Evolutionary conservation across 2,888 invertebrate genomes (phyloP).

Genomic region (Aspidiotus rigidus): DNA sequence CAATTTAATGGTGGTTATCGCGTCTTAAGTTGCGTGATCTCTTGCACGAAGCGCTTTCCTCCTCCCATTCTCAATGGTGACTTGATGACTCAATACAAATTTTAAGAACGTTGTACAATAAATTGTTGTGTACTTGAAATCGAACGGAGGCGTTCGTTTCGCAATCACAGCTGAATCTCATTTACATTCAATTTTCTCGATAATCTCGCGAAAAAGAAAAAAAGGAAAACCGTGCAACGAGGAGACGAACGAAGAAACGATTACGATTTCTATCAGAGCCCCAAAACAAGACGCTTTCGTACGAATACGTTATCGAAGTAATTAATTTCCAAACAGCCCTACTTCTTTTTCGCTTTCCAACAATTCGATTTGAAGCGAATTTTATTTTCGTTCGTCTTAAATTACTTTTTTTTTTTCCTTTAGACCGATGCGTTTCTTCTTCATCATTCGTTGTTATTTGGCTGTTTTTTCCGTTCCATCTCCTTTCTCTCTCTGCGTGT

Average conservation of each 20-base stretch:
- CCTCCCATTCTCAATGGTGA: too few relatives aligned
- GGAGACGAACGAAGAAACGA: not conserved
- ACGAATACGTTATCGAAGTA: not conserved
- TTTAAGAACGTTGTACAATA: too few relatives aligned
- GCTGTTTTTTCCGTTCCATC: conserved; percentile 9
- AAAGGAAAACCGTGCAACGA: too few relatives aligned
- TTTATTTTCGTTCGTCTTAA: conserved; percentile 4
- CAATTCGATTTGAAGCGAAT: conserved; percentile 30
- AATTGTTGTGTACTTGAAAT: too few relatives aligned
- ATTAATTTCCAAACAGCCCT: conserved; percentile 9
- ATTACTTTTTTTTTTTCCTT: conserved; percentile 11
- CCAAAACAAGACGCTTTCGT: not conserved
- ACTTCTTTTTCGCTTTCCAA: conserved; percentile 18
- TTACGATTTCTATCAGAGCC: not conserved
- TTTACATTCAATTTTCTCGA: too few relatives aligned
- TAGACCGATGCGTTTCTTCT: not conserved
- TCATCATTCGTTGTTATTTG: not conserved
- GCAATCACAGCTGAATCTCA: too few relatives aligned
- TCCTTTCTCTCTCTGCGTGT: not conserved
- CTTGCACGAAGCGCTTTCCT: too few relatives aligned
- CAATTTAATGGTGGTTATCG: too few relatives aligned
- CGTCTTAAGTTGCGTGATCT: too few relatives aligned
- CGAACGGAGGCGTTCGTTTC: too few relatives aligned
- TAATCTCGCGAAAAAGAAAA: too few relatives aligned
- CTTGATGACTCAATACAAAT: too few relatives aligned